These are phyloP conservation scores for Molossus alvarezi DNA, from an alignment of 2,797 vertebrate genomes.

Conservation along the genomic window DNA sequence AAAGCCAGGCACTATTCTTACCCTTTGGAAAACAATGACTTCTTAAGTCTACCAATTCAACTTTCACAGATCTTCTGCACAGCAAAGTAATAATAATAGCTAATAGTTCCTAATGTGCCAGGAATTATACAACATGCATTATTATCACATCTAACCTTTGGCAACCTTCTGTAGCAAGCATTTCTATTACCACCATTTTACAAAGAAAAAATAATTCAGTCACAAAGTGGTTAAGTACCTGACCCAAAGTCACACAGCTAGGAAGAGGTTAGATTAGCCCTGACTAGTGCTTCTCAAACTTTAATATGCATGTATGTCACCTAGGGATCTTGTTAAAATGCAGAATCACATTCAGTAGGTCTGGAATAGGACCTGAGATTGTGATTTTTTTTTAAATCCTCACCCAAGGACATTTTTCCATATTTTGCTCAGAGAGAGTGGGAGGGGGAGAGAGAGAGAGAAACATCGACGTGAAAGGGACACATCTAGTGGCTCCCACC, in stretches of 20 bases:
- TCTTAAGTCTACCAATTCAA: conserved; percentile 56
- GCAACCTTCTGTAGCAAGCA: not conserved
- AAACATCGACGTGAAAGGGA: too few species aligned
- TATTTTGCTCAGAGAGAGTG: too few species aligned
- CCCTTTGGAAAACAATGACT: conserved; percentile 56
- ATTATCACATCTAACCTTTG: not conserved
- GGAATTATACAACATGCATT: not conserved
- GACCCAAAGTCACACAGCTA: not conserved
- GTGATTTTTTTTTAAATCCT: not conserved
- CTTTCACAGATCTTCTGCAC: conserved; percentile 45
- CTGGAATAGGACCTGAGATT: not conserved
- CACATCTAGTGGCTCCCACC: too few species aligned
- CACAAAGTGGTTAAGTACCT: not conserved
- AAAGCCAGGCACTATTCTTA: conserved; percentile 49
- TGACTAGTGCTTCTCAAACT: not conserved
- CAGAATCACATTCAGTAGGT: not conserved
- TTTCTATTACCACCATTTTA: not conserved
- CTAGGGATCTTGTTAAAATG: not conserved
- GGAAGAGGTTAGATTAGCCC: not conserved
- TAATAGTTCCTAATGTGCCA: not conserved
- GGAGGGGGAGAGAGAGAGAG: too few species aligned
- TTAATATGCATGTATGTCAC: not conserved
- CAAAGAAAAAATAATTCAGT: not conserved
- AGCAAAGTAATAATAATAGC: not conserved
- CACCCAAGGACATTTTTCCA: too few species aligned